Conservation (phyloP, 1,140 invertebrate species). For the Neocloeon triangulifer region DNA sequence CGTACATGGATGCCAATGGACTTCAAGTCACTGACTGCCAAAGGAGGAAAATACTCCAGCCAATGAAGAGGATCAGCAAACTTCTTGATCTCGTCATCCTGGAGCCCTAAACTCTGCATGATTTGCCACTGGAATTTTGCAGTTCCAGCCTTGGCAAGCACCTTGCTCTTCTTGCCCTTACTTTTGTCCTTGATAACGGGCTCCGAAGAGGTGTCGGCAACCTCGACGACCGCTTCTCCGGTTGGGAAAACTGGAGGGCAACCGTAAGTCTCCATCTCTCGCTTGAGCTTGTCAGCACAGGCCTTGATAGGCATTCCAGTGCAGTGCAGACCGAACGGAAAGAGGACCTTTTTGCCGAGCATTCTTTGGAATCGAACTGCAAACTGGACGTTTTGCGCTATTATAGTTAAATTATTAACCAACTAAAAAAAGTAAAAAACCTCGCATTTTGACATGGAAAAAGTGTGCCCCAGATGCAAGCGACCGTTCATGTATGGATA, state of each 20-base stretch:
- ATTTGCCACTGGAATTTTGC: constrained; percentile 98
- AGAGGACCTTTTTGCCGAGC: constrained; percentile 76
- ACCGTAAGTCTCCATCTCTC: constrained; percentile 82
- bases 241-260: constrained; percentile 80
- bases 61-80: constrained; percentile 86
- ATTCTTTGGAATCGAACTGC: constrained; percentile 72
- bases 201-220: constrained; percentile 27
- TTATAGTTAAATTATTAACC: constrained; percentile 4
- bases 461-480: constrained; percentile 93
- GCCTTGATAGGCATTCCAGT: constrained; percentile 96
- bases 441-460: constrained; percentile 92
- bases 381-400: constrained; percentile 35
- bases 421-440: constrained; percentile 16
- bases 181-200: constrained; percentile 73
- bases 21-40: constrained; percentile 66
- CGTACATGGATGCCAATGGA: constrained; percentile 73
- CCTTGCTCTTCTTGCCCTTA: constrained; percentile 98
- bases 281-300: constrained; percentile 91
- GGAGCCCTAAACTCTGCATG: constrained; percentile 79
- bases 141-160: constrained; percentile 70
- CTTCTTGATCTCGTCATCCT: constrained; percentile 73
- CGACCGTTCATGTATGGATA: constrained; percentile 99
- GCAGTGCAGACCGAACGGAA: constrained; percentile 97
- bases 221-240: constrained; percentile 21
- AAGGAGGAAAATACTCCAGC: constrained; percentile 90